These are phyloP conservation scores for Drosophila nigritarsus DNA, from an alignment of 2,888 invertebrate species.

Conservation along the genomic window DNA sequence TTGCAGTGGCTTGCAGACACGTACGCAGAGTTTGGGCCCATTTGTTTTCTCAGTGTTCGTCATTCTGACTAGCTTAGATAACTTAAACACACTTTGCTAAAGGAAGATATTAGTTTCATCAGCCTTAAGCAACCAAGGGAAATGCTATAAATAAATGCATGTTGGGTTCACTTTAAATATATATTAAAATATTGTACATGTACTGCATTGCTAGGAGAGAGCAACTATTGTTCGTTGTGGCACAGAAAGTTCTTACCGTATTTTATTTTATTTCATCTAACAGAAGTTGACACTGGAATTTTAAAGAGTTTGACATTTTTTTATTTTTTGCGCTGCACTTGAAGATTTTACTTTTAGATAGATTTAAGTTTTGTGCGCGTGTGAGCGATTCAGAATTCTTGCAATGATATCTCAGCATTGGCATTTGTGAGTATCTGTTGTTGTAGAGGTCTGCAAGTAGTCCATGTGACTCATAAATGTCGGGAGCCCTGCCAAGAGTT, in stretches of 20 bases:
- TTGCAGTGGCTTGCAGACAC: slow-evolving; percentile 29
- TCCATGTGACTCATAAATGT: slow-evolving; percentile 47
- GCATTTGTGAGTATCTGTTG: background rate
- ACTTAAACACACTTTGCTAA: slow-evolving; percentile 7
- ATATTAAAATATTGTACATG: background rate
- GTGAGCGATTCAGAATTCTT: slow-evolving; percentile 20
- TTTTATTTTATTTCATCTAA: slow-evolving; percentile 17
- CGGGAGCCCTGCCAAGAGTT: slow-evolving; percentile 42
- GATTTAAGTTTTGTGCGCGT: slow-evolving; percentile 8
- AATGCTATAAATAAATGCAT: background rate
- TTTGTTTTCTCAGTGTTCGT: slow-evolving; percentile 29
- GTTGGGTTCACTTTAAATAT: background rate
- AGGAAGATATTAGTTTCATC: slow-evolving; percentile 20
- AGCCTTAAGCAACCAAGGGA: background rate
- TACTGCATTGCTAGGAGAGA: background rate
- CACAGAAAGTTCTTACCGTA: slow-evolving; percentile 8
- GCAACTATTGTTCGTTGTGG: slow-evolving; percentile 26
- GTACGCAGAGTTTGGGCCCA: slow-evolving; percentile 35
- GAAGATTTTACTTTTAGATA: slow-evolving; percentile 54
- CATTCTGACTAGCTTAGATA: slow-evolving; percentile 3
- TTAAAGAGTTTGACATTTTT: slow-evolving; percentile 52
- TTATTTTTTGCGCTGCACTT: slow-evolving; percentile 28
- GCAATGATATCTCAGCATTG: slow-evolving; percentile 18
- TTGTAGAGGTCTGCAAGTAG: background rate
- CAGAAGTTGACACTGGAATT: slow-evolving; percentile 55